Conservation (phyloP, 1,140 invertebrate genomes). For the Trachymyrmex cornetzi region DNA sequence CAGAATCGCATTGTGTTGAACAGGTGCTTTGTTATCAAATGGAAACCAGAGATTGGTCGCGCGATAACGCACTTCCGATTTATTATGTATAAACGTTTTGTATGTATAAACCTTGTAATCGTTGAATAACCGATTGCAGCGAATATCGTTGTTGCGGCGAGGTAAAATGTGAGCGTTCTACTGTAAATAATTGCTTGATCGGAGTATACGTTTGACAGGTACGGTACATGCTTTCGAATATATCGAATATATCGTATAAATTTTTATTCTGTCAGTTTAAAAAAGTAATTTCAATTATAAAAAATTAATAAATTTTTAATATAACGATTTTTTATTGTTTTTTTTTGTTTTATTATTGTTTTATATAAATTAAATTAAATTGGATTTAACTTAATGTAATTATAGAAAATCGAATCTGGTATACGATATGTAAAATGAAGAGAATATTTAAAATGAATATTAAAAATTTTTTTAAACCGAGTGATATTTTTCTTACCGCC, state of each 20-base stretch:
- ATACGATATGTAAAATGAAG: background rate
- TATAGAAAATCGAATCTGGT: background rate
- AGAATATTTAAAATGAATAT: background rate
- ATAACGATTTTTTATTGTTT: background rate
- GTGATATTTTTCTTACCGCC: background rate
- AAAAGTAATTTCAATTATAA: background rate
- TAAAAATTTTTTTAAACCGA: background rate
- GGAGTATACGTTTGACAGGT: background rate
- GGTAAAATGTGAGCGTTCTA: slow-evolving; percentile 22
- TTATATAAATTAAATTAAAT: background rate
- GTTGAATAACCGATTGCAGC: slow-evolving; percentile 26
- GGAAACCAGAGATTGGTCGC: slow-evolving; percentile 8
- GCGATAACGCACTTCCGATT: slow-evolving; percentile 38
- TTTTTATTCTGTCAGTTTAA: background rate
- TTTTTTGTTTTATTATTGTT: background rate
- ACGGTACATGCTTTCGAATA: background rate
- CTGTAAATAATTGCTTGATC: slow-evolving; percentile 16
- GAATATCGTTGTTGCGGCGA: background rate
- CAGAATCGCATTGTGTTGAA: slow-evolving; percentile 16
- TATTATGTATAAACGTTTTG: background rate
- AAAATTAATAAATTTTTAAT: slow-evolving; percentile 17
- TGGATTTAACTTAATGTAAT: background rate
- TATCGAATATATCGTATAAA: slow-evolving; percentile 9
- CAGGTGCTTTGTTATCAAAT: slow-evolving; percentile 37
- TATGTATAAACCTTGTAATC: slow-evolving; percentile 22